These are phyloP conservation scores for Ostrea denselamellosa DNA, from an alignment of 1,140 invertebrate species.

Conservation along the genomic window DNA sequence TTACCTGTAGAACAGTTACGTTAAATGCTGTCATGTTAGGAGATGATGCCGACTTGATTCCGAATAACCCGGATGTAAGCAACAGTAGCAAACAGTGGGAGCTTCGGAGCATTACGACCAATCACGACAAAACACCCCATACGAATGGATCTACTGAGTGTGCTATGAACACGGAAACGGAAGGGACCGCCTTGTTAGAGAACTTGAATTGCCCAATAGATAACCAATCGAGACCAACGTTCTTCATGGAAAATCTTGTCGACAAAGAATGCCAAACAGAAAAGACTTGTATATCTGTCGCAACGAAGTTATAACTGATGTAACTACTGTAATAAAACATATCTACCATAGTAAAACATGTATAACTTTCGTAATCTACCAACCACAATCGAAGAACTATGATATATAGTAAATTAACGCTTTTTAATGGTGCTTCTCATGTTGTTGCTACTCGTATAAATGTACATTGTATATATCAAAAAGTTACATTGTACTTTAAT, in stretches of 20 bases:
- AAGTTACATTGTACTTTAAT: too few species aligned
- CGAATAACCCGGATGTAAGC: conserved; percentile 28
- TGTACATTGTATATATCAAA: too few species aligned
- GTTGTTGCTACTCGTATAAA: too few species aligned
- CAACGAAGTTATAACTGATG: conserved; percentile 2
- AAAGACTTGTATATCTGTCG: neutral
- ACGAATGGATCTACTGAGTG: neutral
- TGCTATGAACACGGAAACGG: neutral
- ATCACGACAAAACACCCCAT: neutral
- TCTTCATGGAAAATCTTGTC: conserved; percentile 1
- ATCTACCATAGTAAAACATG: too few species aligned
- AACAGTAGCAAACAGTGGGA: conserved; percentile 10
- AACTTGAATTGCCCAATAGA: neutral
- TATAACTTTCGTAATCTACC: too few species aligned
- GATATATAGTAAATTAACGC: too few species aligned
- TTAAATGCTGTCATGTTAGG: conserved; percentile 42
- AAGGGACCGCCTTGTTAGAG: neutral
- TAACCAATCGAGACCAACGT: neutral
- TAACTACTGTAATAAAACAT: neutral
- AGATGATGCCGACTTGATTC: conserved; percentile 45
- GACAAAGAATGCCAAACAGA: conserved; percentile 44
- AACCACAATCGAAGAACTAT: too few species aligned
- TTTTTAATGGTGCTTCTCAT: too few species aligned
- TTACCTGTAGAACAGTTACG: conserved; percentile 83
- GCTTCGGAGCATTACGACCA: neutral